Percentiles rank a stretch among this genome's conserved stretches.
These are phyloP conservation scores for Cephus sareptanus DNA, from an alignment of 2,888 invertebrate species.

Conservation along the genomic window DNA sequence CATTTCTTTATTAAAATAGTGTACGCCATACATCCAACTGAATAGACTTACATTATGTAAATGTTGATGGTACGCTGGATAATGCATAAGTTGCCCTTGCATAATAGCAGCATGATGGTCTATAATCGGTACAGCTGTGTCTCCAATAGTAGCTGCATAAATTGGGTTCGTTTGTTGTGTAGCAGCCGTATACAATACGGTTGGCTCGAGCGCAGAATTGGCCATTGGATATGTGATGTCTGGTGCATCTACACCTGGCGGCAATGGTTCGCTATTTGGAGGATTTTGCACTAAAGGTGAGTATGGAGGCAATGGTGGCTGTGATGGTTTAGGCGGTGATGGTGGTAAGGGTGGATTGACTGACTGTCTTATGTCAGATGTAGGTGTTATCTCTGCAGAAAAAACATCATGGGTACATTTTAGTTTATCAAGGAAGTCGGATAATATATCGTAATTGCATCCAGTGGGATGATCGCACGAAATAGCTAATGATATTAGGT, in stretches of 20 bases:
- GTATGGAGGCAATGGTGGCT: conserved; percentile 41
- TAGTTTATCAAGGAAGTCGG: background rate
- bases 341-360: conserved; percentile 42
- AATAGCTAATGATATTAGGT: too few species aligned
- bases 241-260: conserved; percentile 69
- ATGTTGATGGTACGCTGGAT: conserved; percentile 58
- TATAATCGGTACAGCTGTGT: conserved; percentile 52
- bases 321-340: conserved; percentile 38
- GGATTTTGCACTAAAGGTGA: conserved; percentile 36
- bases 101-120: conserved; percentile 54
- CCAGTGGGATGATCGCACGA: too few species aligned
- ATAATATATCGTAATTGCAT: background rate
- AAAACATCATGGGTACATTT: background rate
- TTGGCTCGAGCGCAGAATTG: conserved; percentile 50
- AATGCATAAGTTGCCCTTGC: conserved; percentile 59
- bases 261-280: conserved; percentile 65
- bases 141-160: conserved; percentile 54
- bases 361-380: background rate
- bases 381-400: background rate
- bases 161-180: conserved; percentile 52
- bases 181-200: conserved; percentile 49
- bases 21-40: background rate
- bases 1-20: conserved; percentile 7
- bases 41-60: conserved; percentile 52
- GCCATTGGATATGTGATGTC: conserved; percentile 60